Evolutionary conservation across 64 coral and sea anemone species (phyloP).

Genomic region (Porites australiensis): DNA sequence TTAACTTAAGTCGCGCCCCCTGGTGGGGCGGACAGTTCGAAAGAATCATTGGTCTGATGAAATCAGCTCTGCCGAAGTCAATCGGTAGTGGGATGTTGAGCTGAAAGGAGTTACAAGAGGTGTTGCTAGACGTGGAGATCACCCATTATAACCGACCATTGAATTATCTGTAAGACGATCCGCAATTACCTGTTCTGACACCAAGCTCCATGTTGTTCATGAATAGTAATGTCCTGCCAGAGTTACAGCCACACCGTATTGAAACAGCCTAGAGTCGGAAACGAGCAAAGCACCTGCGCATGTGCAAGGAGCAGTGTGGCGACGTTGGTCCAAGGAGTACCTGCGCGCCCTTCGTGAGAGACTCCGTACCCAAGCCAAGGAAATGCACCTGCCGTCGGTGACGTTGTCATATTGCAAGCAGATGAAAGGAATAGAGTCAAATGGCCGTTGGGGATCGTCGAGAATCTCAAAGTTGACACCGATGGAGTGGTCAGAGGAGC

Average conservation of each 20-base stretch:
- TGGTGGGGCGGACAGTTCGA: constrained; percentile 42
- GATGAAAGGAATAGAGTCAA: too few relatives aligned
- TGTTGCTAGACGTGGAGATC: constrained; percentile 7
- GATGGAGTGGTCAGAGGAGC: too few relatives aligned
- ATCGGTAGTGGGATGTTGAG: constrained; percentile 16
- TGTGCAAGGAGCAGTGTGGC: background rate
- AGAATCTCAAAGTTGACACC: too few relatives aligned
- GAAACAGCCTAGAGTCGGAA: background rate
- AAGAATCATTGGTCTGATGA: constrained; percentile 33
- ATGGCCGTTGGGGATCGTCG: too few relatives aligned
- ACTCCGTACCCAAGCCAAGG: too few relatives aligned
- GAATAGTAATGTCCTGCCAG: background rate
- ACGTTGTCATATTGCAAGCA: too few relatives aligned
- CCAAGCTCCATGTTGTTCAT: background rate
- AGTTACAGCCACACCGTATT: background rate
- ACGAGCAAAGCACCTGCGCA: background rate
- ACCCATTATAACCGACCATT: constrained; percentile 22
- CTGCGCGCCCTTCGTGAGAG: background rate
- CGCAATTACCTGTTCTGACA: background rate
- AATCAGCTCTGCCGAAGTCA: constrained; percentile 8
- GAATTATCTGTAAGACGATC: constrained; percentile 24
- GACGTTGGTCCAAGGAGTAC: background rate
- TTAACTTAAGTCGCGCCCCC: background rate
- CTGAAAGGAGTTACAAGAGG: background rate
- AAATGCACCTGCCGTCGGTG: too few relatives aligned